phyloP scores from a whole-genome alignment of 2,888 invertebrate genomes.

The Agrilus cyanescens region DNA sequence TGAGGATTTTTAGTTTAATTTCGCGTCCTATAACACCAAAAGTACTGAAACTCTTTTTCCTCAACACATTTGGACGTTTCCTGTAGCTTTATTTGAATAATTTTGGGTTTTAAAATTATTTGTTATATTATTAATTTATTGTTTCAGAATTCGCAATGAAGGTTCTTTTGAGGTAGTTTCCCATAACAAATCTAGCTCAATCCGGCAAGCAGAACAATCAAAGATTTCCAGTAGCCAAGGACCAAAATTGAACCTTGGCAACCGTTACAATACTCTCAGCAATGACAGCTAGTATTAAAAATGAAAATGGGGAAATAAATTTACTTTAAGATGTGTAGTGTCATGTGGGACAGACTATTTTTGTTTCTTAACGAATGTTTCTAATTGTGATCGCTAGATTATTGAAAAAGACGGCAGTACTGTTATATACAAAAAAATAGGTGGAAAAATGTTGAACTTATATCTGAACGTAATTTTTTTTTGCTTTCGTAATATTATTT shows the following conservation, averaged over 20 bases:
- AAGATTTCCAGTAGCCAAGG: slow-evolving; percentile 37
- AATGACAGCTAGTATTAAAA: slow-evolving; percentile 40
- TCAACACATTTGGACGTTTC: too few species aligned
- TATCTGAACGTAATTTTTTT: neutral
- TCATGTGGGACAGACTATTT: slow-evolving; percentile 25
- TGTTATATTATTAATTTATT: slow-evolving; percentile 4
- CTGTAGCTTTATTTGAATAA: too few species aligned
- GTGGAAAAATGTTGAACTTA: too few species aligned
- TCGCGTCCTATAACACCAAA: too few species aligned
- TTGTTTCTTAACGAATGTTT: slow-evolving; percentile 23
- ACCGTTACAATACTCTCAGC: slow-evolving; percentile 51
- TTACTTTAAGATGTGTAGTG: slow-evolving; percentile 18
- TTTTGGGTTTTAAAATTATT: too few species aligned
- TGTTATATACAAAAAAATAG: too few species aligned
- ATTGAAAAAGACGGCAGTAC: neutral
- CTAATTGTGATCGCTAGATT: slow-evolving; percentile 7
- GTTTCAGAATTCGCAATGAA: slow-evolving; percentile 37
- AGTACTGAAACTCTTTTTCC: too few species aligned
- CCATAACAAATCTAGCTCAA: slow-evolving; percentile 40
- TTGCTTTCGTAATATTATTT: slow-evolving; percentile 1
- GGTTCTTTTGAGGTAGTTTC: slow-evolving; percentile 48
- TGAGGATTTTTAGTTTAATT: too few species aligned
- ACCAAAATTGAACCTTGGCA: slow-evolving; percentile 46
- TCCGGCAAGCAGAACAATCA: slow-evolving; percentile 36
- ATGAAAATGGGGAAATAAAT: slow-evolving; percentile 16